phyloP scores from a whole-genome alignment of 2,888 invertebrate species.

The Himalopsyche tibetana region DNA sequence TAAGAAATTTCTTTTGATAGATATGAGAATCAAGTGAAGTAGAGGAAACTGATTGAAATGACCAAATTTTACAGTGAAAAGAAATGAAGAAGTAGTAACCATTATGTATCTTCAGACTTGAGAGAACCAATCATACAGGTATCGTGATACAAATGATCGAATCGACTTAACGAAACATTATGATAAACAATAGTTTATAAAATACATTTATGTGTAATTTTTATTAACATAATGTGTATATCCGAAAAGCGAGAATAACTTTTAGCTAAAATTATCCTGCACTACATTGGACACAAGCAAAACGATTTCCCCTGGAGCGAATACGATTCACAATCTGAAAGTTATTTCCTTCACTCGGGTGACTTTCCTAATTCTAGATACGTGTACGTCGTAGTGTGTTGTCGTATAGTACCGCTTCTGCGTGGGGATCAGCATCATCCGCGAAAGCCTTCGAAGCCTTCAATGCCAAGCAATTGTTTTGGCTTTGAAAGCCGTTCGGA shows the following conservation, averaged over 20 bases:
- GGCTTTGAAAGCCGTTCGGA: slow-evolving; percentile 5
- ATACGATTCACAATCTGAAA: slow-evolving; percentile 11
- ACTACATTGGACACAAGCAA: not conserved
- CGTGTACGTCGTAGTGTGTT: not conserved
- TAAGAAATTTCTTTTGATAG: no score
- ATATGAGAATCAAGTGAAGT: no score
- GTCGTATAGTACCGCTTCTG: slow-evolving; percentile 5
- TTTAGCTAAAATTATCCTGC: not conserved
- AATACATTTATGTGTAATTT: no score
- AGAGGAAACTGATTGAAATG: no score
- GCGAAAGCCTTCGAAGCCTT: slow-evolving; percentile 1
- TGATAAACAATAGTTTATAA: no score
- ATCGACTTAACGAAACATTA: no score
- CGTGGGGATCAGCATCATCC: slow-evolving; percentile 18
- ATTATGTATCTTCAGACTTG: no score
- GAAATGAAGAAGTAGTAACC: no score
- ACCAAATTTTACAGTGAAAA: no score
- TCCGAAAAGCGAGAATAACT: not conserved
- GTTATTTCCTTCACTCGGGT: not conserved
- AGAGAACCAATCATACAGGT: no score
- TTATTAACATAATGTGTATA: no score
- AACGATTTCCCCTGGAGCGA: not conserved
- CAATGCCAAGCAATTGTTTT: slow-evolving; percentile 6
- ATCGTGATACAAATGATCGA: no score
- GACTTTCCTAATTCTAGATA: slow-evolving; percentile 19